A percentile compares a stretch with the other conserved stretches of the same genome.
phyloP scores from a whole-genome alignment of 1,140 invertebrate genomes.

The Drosophila tristis region DNA sequence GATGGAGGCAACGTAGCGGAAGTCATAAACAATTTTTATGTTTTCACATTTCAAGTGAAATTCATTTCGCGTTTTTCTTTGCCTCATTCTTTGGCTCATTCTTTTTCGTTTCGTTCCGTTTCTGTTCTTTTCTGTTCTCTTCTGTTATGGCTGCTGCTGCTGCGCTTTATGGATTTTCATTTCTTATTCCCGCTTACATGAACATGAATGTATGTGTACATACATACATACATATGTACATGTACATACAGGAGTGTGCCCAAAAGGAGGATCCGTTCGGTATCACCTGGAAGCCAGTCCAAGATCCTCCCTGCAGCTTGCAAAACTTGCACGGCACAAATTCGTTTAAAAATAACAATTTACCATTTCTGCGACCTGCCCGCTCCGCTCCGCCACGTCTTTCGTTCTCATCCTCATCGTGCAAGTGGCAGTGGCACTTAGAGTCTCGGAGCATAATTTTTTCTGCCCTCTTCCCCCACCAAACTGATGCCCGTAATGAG shows the following conservation, averaged over 20 bases:
- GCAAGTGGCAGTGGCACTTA: slow-evolving; percentile 36
- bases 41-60: slow-evolving; percentile 83
- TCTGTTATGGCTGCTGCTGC: slow-evolving; percentile 78
- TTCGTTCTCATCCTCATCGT: neutral
- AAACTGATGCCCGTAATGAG: slow-evolving; percentile 83
- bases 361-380: slow-evolving; percentile 66
- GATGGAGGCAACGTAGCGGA: slow-evolving; percentile 72
- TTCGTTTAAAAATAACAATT: slow-evolving; percentile 79
- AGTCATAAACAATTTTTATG: slow-evolving; percentile 83
- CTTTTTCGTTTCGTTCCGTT: too few species aligned
- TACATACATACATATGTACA: slow-evolving; percentile 8
- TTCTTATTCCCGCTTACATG: slow-evolving; percentile 65
- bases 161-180: slow-evolving; percentile 79
- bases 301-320: slow-evolving; percentile 2
- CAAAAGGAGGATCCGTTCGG: slow-evolving; percentile 4
- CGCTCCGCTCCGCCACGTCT: neutral
- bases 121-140: slow-evolving; percentile 34
- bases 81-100: slow-evolving; percentile 39
- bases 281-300: slow-evolving; percentile 43
- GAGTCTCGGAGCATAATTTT: slow-evolving; percentile 47
- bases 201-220: slow-evolving; percentile 33
- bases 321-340: slow-evolving; percentile 30
- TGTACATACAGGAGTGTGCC: neutral
- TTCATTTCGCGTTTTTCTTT: slow-evolving; percentile 79
- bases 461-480: slow-evolving; percentile 28